Evolutionary conservation across 2,888 invertebrate genomes (phyloP), one percentile per base, ranked within the genome.

Genomic region (Plebejus anna): DNA sequence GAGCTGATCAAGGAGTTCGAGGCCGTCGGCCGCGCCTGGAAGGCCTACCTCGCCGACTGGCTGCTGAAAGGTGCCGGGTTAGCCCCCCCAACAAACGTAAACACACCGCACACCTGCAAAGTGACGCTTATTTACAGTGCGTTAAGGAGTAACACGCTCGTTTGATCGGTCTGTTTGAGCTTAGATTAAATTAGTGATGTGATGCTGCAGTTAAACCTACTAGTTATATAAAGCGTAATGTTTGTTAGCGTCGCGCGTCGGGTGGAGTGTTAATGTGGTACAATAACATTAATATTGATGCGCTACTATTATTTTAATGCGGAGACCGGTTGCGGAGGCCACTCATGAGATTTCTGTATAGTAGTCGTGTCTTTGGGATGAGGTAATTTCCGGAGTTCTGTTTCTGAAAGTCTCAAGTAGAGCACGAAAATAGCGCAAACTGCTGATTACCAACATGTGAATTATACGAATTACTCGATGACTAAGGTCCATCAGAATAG

Each of bases 1-100:
- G 97, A 97, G 88, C 96, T 97, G 89, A 97, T 97, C 93, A 97
- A 97, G 94, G 97, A 97, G 92, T 97, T 97, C 90, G 97, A 97
- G 86, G 95, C 96, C 81, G 95, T 97, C 82, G 96, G 97, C 82
- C 96, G 96, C 81, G 96, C 96, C 78, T 96, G 97, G 95, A 97
- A 96, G 90, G 96, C 96, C 84, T 96, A 96, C 92, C 95, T 97
- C 84, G 96, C 96, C 81, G 96, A 96, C 88, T 94, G 96, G 85
- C 94, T 97, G 81, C 88, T 90, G 82, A 86, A 92, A 92, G 92
- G 92, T 92, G 89, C 85, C 86, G 85, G 88, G 78, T 82, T 81
- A 81, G 11, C 11, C 5, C 47, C 47, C 9, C 47, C 47, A 9
- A 32, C 32, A 3, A 36, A 66, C 9, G 66, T 66, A 66, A 66